Conservation (phyloP, 2,113 vertebrate genomes). For the Pontoporia blainvillei region DNA sequence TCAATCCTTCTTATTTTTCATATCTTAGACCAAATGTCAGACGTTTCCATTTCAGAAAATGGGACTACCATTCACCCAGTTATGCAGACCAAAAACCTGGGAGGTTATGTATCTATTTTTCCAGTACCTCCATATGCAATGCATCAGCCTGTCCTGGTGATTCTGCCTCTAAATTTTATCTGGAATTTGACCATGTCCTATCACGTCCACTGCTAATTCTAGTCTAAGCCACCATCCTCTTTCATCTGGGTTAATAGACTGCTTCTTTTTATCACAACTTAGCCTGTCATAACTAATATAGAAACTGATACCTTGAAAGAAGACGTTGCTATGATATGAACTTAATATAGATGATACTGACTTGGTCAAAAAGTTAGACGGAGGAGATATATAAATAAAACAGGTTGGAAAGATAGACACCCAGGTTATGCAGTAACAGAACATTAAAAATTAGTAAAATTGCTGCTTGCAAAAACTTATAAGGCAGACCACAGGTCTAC, state of each 20-base stretch:
- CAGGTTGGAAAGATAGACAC: neutral
- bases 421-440: neutral
- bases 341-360: neutral
- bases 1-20: neutral
- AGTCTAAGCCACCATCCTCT: too few species aligned
- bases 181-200: neutral
- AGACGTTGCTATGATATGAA: neutral
- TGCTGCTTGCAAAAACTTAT: neutral
- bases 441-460: neutral
- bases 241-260: neutral
- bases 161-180: neutral
- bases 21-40: neutral
- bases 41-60: neutral
- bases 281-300: neutral
- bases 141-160: neutral
- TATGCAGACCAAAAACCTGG: neutral
- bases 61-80: neutral
- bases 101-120: neutral
- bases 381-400: neutral
- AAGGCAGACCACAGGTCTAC: neutral
- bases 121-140: neutral
- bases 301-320: neutral
- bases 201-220: neutral
- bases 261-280: neutral
- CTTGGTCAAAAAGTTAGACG: neutral